Percentiles rank a stretch among this genome's conserved stretches.
These are phyloP conservation scores for Darevskia mixta DNA, from an alignment of 2,797 vertebrate species.

Conservation along the genomic window DNA sequence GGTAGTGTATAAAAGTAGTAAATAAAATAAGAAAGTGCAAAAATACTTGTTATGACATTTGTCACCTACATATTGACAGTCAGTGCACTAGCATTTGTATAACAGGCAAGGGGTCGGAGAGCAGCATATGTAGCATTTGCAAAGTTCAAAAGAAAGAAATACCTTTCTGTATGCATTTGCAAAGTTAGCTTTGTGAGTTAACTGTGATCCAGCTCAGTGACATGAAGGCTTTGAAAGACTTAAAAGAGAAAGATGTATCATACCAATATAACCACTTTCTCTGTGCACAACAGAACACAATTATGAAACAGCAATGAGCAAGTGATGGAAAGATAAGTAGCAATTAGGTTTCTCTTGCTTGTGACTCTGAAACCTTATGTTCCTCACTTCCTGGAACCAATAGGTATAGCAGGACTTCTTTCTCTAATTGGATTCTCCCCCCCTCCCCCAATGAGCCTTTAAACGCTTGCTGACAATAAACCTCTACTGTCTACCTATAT, in stretches of 20 bases:
- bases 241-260: slow-evolving; percentile 57
- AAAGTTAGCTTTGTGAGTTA: slow-evolving; percentile 30
- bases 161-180: too few relatives aligned
- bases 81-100: too few relatives aligned
- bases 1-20: too few relatives aligned
- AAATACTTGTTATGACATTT: too few relatives aligned
- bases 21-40: too few relatives aligned
- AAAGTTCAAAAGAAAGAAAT: too few relatives aligned
- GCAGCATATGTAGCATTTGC: too few relatives aligned
- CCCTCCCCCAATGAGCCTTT: slow-evolving; percentile 27
- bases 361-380: slow-evolving; percentile 39
- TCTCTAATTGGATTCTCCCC: slow-evolving; percentile 57
- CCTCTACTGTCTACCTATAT: slow-evolving; percentile 31
- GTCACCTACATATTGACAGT: too few relatives aligned
- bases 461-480: slow-evolving; percentile 42
- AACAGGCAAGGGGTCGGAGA: too few relatives aligned
- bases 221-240: slow-evolving; percentile 56
- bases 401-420: slow-evolving; percentile 29
- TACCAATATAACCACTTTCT: slow-evolving; percentile 67
- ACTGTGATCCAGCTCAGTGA: slow-evolving; percentile 60
- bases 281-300: slow-evolving; percentile 39
- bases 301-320: slow-evolving; percentile 43
- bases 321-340: slow-evolving; percentile 46
- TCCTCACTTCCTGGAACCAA: slow-evolving; percentile 44
- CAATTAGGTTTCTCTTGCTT: slow-evolving; percentile 49